phyloP scores from a whole-genome alignment of 2,113 vertebrate species.

The Dipodomys spectabilis region DNA sequence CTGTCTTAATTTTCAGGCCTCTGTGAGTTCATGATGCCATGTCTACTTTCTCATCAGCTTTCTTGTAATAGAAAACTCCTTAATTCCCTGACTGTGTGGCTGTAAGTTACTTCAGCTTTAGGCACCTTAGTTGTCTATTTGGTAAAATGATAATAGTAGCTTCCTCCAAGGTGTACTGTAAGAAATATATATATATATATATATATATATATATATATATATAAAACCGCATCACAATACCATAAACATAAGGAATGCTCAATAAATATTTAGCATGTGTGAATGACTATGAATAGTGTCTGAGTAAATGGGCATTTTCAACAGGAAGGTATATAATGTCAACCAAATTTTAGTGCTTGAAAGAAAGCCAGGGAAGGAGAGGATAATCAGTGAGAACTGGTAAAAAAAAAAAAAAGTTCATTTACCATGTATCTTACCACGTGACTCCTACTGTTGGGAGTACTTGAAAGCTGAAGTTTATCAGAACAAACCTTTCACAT shows the following conservation, averaged over 20 bases:
- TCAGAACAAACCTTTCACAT: constrained; percentile 63
- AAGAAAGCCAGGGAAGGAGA: constrained; percentile 38
- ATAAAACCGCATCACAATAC: neutral
- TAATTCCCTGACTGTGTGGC: neutral
- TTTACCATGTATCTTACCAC: constrained; percentile 46
- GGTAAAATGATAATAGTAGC: constrained; percentile 28
- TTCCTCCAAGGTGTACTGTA: constrained; percentile 7
- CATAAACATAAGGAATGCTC: neutral
- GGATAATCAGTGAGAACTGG: constrained; percentile 14
- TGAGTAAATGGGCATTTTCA: constrained; percentile 23
- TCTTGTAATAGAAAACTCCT: constrained; percentile 42
- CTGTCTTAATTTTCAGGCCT: neutral
- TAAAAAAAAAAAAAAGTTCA: constrained; percentile 4
- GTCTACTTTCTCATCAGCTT: neutral
- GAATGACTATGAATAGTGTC: neutral
- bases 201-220: no score
- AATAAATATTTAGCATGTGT: neutral
- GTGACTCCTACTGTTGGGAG: constrained; percentile 16
- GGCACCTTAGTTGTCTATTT: constrained; percentile 1
- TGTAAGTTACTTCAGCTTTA: constrained; percentile 43
- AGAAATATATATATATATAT: neutral
- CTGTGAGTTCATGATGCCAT: constrained; percentile 1
- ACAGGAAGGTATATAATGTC: constrained; percentile 12
- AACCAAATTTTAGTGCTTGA: constrained; percentile 30
- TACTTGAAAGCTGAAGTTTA: constrained; percentile 63